These are phyloP conservation scores for Girardinus metallicus DNA, from an alignment of 2,797 vertebrate genomes.

Conservation along the genomic window DNA sequence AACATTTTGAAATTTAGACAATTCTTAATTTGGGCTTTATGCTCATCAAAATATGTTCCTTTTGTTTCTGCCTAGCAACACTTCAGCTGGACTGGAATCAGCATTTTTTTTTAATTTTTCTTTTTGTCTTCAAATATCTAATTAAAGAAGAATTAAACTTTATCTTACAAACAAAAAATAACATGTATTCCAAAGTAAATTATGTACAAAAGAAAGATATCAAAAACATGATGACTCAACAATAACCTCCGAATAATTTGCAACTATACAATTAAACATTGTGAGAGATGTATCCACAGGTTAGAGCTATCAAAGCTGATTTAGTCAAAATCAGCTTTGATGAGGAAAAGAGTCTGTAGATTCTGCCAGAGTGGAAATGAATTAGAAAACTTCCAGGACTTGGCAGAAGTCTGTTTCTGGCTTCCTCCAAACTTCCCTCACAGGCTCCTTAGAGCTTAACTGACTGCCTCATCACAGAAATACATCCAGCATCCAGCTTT, in stretches of 20 bases:
- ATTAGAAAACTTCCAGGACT: neutral
- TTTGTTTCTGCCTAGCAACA: neutral
- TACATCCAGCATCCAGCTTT: slow-evolving; percentile 3
- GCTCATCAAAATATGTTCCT: neutral
- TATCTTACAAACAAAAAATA: too few species aligned
- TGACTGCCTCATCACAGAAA: slow-evolving; percentile 17
- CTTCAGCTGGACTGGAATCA: neutral
- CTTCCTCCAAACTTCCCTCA: neutral
- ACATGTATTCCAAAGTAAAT: neutral
- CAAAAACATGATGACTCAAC: neutral
- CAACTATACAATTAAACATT: neutral
- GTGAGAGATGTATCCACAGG: too few species aligned
- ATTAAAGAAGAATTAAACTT: too few species aligned
- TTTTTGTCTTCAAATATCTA: neutral
- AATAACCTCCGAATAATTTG: neutral
- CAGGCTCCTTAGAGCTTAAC: neutral
- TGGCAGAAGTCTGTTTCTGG: neutral
- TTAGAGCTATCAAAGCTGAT: too few species aligned
- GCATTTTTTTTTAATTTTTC: neutral
- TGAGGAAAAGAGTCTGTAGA: neutral
- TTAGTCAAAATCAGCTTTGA: neutral
- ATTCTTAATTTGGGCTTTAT: neutral
- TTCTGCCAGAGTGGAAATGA: neutral
- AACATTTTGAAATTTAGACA: neutral
- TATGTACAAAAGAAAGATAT: neutral